Conservation (phyloP, 2,113 vertebrate species). For the Zapus hudsonius region DNA sequence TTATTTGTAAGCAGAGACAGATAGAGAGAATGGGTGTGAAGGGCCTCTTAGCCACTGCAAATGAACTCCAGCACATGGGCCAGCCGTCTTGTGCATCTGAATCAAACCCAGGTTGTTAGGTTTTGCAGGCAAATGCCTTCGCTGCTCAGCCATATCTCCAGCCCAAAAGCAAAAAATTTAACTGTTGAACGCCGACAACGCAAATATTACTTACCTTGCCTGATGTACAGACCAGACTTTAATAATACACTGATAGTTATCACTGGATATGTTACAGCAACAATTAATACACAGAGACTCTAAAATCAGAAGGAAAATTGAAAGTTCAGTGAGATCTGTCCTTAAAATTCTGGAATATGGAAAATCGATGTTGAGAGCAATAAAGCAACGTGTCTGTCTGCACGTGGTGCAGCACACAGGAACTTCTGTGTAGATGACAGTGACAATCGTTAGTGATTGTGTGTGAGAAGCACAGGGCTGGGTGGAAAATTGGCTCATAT, state of each 20-base stretch:
- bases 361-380: background rate
- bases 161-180: background rate
- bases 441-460: background rate
- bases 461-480: background rate
- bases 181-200: too few relatives aligned
- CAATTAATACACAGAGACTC: background rate
- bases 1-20: background rate
- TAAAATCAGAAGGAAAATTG: slow-evolving; percentile 13
- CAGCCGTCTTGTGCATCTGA: too few relatives aligned
- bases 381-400: background rate
- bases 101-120: too few relatives aligned
- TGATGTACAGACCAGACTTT: too few relatives aligned
- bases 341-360: background rate
- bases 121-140: too few relatives aligned
- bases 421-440: background rate
- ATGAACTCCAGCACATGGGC: too few relatives aligned
- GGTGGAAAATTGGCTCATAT: background rate
- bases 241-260: too few relatives aligned
- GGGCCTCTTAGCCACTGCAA: too few relatives aligned
- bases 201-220: too few relatives aligned
- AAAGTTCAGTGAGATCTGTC: background rate
- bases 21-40: too few relatives aligned
- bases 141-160: too few relatives aligned
- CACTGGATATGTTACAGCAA: too few relatives aligned
- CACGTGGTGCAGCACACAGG: background rate